Base-by-base conservation (phyloP, 2,888 invertebrate species). In the Lithophane semibrunnea region DNA sequence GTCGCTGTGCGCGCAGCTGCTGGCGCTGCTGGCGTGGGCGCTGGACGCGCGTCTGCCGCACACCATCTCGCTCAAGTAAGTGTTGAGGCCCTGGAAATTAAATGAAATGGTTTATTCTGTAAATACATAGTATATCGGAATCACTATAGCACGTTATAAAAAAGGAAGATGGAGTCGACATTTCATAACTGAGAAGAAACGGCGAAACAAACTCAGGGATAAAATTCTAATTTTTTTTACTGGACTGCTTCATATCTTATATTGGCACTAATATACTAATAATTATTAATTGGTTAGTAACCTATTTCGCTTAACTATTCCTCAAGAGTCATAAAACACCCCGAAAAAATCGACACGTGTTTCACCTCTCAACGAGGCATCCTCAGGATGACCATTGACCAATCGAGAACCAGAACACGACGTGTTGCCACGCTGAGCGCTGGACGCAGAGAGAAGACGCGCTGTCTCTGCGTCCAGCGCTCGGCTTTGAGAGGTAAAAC, bases 1-100 rank as follows among this genome's bases (percentile, higher is more conserved):
- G 64, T 98, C 98, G 63, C 98, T 99, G 93, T 98, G 98, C 61
- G 98, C 99, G 77, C 99, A 99, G 96, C 97, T 99, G 87, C 97
- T 98, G 66, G 97, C 98, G 91, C 97, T 99, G 86, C 96, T 99
- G 85, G 98, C 99, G 69, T 98, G 98, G 97, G 98, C 98, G 93
- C 97, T 99, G 82, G 98, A 99, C 95, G 97, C 98, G 73, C 97
- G 98, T 85, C 97, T 99, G 92, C 99, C 99, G 58, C 97, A 94
- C 83, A 85, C 92, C 37, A 86, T 94, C 49, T 80, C 92, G 12
- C 92, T 94, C 85, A 92, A 90, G 94, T 94, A 44, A 82, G 84
- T 58, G 68, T 16, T 21, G 9, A 0, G 12, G 7, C 18, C 44
- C 44, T 16, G 10, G 18, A 4, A 4, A 13, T 67, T 5, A 52